phyloP scores from a whole-genome alignment of 2,888 invertebrate genomes.

The Galeopsomyia nigrocyanea region DNA sequence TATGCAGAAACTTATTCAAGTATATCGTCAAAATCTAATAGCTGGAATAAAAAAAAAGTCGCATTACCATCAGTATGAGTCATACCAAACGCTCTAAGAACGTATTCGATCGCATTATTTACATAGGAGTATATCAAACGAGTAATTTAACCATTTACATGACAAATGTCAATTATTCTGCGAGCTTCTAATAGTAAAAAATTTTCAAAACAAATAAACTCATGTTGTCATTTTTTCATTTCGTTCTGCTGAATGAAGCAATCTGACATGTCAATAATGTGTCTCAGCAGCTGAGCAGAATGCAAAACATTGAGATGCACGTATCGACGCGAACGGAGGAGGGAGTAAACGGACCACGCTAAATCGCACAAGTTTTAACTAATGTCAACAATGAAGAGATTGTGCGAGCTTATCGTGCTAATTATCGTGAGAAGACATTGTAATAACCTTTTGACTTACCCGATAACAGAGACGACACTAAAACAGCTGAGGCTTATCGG shows the following conservation, averaged over 20 bases:
- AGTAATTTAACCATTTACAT: no score
- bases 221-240: background rate
- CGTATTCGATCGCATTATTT: no score
- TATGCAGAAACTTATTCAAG: no score
- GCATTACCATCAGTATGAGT: no score
- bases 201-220: background rate
- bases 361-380: background rate
- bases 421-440: constrained; percentile 46
- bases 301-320: background rate
- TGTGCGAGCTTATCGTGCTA: constrained; percentile 1
- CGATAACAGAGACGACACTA: constrained; percentile 58
- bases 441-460: constrained; percentile 61
- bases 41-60: no score
- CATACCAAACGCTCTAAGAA: no score
- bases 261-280: constrained; percentile 1
- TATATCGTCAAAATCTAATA: no score
- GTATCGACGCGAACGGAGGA: background rate
- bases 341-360: constrained; percentile 2
- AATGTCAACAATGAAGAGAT: background rate
- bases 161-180: no score
- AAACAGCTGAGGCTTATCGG: constrained; percentile 63
- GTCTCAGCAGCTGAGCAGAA: constrained; percentile 27
- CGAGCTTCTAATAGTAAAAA: background rate
- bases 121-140: no score
- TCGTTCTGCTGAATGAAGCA: constrained; percentile 10